phyloP scores from a whole-genome alignment of 2,888 invertebrate genomes.

The Cylindroiulus punctatus region DNA sequence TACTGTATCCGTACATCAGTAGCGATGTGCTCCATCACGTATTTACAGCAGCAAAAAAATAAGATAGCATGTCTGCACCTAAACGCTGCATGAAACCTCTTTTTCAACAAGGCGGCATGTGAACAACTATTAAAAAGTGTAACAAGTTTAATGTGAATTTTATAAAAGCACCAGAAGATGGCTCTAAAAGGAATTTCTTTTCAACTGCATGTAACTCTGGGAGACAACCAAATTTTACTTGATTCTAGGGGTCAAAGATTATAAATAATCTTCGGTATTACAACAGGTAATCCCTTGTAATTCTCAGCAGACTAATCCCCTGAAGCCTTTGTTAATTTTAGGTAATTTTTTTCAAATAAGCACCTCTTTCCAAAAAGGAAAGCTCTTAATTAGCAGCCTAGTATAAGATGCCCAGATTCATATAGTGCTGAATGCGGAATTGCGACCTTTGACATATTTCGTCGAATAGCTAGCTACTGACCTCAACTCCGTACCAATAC shows the following conservation, averaged over 20 bases:
- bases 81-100: neutral
- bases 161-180: too few relatives aligned
- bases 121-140: too few relatives aligned
- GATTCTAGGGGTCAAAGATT: neutral
- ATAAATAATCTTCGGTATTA: neutral
- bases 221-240: neutral
- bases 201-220: neutral
- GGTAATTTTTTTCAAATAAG: slow-evolving; percentile 8
- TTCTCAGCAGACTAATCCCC: neutral
- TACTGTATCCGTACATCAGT: too few relatives aligned
- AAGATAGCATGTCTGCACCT: neutral
- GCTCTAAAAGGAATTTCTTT: neutral
- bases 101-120: neutral
- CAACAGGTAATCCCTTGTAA: neutral
- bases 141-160: neutral
- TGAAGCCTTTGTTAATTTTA: neutral
- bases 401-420: neutral
- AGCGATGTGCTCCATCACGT: neutral
- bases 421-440: neutral
- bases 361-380: neutral
- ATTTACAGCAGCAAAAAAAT: neutral
- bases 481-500: neutral
- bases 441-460: slow-evolving; percentile 27
- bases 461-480: neutral
- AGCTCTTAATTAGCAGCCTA: neutral